Conservation (phyloP, 2,888 invertebrate species). For the Drosophila affinis region DNA sequence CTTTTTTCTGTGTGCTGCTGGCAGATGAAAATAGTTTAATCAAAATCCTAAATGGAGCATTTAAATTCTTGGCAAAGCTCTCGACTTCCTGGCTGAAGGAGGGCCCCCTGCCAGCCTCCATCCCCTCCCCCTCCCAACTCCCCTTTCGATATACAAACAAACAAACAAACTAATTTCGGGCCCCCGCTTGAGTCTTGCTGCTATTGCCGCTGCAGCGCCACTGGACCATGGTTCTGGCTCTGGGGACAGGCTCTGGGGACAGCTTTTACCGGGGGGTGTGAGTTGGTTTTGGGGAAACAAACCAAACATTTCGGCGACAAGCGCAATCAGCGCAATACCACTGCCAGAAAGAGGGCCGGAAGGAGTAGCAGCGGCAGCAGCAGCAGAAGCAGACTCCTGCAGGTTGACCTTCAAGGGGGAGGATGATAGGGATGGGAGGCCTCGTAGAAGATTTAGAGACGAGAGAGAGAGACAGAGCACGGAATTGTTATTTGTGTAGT, state of each 20-base stretch:
- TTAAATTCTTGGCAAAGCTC: constrained; percentile 63
- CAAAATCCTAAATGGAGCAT: constrained; percentile 72
- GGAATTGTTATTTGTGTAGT: constrained; percentile 50
- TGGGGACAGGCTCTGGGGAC: background rate
- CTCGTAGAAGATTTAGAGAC: background rate
- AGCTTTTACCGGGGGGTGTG: background rate
- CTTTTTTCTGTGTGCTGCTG: constrained; percentile 9
- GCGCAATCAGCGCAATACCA: constrained; percentile 51
- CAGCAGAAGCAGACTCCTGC: constrained; percentile 20
- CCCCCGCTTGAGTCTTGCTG: constrained; percentile 40
- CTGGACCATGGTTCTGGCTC: constrained; percentile 34
- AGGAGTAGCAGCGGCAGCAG: constrained; percentile 23
- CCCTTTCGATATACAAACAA: constrained; percentile 57
- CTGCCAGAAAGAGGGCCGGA: constrained; percentile 18
- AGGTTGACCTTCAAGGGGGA: constrained; percentile 45
- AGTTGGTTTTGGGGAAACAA: background rate
- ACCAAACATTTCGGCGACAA: constrained; percentile 42
- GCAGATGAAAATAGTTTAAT: constrained; percentile 66
- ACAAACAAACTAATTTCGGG: constrained; percentile 74
- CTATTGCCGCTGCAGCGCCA: constrained; percentile 48
- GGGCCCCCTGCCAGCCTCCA: background rate
- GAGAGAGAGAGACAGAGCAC: constrained; percentile 5
- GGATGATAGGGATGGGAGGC: background rate
- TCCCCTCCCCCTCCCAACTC: background rate
- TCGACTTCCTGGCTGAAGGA: constrained; percentile 36